phyloP scores from a whole-genome alignment of 2,888 invertebrate genomes.

The Macrostomum cliftonense region DNA sequence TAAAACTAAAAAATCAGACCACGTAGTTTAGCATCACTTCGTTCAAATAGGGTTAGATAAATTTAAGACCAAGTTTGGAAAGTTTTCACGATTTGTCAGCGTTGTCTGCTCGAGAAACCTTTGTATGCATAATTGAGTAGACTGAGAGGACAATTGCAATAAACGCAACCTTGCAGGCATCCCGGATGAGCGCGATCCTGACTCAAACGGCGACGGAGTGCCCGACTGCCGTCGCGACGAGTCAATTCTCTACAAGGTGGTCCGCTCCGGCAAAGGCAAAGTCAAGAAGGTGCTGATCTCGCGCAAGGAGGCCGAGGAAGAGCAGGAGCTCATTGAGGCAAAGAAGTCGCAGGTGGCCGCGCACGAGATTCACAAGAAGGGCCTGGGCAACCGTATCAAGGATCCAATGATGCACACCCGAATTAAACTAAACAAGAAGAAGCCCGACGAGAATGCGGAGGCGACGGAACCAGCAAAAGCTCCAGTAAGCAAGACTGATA shows the following conservation, averaged over 20 bases:
- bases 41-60: too few species aligned
- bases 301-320: slow-evolving; percentile 8
- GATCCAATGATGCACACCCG: slow-evolving; percentile 4
- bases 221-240: slow-evolving; percentile 16
- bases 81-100: too few species aligned
- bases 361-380: not conserved
- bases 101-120: too few species aligned
- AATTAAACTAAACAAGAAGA: slow-evolving; percentile 1
- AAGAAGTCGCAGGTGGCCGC: slow-evolving; percentile 4
- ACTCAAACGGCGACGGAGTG: slow-evolving; percentile 28
- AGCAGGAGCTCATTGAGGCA: slow-evolving; percentile 1
- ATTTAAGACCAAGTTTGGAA: too few species aligned
- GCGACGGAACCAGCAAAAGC: not conserved
- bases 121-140: too few species aligned
- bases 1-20: too few species aligned
- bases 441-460: too few species aligned
- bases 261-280: slow-evolving; percentile 7
- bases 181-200: slow-evolving; percentile 22
- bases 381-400: not conserved
- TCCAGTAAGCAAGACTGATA: not conserved
- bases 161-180: slow-evolving; percentile 18
- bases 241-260: slow-evolving; percentile 10
- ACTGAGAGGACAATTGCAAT: too few species aligned
- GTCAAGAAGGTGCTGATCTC: slow-evolving; percentile 10
- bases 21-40: too few species aligned